Conservation (phyloP, 1,140 invertebrate species). For the Trichoplusia ni region DNA sequence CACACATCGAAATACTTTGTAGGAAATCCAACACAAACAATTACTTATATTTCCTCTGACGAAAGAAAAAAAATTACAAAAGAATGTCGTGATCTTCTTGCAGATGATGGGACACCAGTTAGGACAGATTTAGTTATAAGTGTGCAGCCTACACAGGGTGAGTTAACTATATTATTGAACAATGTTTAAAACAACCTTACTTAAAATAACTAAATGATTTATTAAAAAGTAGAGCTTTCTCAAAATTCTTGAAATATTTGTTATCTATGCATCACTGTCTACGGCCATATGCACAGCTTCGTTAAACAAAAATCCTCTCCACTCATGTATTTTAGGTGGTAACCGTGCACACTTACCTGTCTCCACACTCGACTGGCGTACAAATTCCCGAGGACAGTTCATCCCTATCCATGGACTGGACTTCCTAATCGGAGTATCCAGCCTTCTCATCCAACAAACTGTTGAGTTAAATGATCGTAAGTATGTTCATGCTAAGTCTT, state of each 20-base stretch:
- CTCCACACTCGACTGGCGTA: conserved; percentile 79
- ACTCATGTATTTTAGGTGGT: background rate
- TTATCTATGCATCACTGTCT: background rate
- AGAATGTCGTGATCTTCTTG: conserved; percentile 28
- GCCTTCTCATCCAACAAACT: conserved; percentile 82
- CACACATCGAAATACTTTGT: too few species aligned
- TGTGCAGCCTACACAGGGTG: conserved; percentile 62
- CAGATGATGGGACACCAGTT: conserved; percentile 56
- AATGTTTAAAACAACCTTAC: background rate
- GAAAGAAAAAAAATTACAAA: too few species aligned
- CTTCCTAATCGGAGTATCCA: conserved; percentile 81
- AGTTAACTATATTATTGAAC: conserved; percentile 20
- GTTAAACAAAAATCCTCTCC: too few species aligned
- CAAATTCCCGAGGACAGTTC: conserved; percentile 75
- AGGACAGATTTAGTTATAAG: conserved; percentile 63
- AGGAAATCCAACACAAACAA: too few species aligned
- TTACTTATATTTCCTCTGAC: too few species aligned
- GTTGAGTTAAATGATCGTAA: conserved; percentile 82
- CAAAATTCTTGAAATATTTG: too few species aligned
- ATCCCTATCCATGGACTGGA: conserved; percentile 82
- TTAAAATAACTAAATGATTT: background rate
- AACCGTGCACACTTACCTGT: conserved; percentile 75
- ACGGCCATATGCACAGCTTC: too few species aligned
- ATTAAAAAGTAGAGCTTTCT: too few species aligned
- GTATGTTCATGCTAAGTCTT: conserved; percentile 41